Evolutionary conservation across 2,888 invertebrate species (phyloP).

Genomic region (Lepidocyrtinus sp.): DNA sequence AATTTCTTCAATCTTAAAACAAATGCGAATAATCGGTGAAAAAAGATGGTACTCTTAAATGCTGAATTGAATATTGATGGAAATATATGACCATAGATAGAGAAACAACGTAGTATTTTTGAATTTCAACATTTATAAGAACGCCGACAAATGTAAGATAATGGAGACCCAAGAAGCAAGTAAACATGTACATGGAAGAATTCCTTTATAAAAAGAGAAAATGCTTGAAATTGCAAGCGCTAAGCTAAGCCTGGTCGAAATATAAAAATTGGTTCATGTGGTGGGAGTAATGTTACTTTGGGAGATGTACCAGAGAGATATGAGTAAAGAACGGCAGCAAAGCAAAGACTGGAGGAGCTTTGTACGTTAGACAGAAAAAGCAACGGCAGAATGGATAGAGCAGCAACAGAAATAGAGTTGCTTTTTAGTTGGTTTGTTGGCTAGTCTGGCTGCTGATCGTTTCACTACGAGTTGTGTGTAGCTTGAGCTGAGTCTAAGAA

Average conservation of each 20-base stretch:
- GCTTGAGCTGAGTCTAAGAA: slow-evolving; percentile 33
- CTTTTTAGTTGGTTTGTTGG: slow-evolving; percentile 31
- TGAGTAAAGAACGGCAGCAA: no score
- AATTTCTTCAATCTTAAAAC: no score
- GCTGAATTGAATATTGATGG: no score
- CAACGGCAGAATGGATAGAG: slow-evolving; percentile 22
- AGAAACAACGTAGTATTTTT: background rate
- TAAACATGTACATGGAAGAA: background rate
- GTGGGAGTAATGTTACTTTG: slow-evolving; percentile 17
- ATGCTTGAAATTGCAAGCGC: background rate
- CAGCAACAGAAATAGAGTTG: slow-evolving; percentile 23
- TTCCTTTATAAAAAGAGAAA: background rate
- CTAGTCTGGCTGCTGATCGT: slow-evolving; percentile 25
- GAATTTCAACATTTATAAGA: background rate
- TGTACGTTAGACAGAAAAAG: background rate
- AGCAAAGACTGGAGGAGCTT: background rate
- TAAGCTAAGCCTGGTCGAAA: background rate
- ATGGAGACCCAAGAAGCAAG: background rate
- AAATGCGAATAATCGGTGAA: no score
- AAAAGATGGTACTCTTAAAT: no score
- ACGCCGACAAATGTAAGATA: no score
- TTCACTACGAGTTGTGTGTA: slow-evolving; percentile 4
- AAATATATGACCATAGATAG: no score
- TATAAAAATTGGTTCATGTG: background rate
- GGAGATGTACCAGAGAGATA: background rate